Evolutionary conservation across 2,113 vertebrate species (phyloP), one percentile per base, ranked within the genome.

Genomic region (Meleagris gallopavo): DNA sequence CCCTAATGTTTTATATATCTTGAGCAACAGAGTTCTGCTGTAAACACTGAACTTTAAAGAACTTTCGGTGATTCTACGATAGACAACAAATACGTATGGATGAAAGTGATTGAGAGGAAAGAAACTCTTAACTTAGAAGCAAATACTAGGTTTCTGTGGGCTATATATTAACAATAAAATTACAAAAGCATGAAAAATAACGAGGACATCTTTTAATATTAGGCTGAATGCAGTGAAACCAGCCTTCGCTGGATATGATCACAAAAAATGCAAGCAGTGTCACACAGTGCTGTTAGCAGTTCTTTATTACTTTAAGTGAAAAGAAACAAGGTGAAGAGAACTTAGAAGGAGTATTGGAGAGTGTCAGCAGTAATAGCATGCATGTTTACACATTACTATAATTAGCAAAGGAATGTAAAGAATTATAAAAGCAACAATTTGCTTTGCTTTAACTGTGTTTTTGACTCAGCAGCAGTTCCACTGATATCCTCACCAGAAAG

Each of bases 381-480:
- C 55, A 24, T 18, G 43, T 71, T 77, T 66, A 81, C 78, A 81
- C 41, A 25, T 57, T 50, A 16, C 81, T 91, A 81, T 86, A 93
- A 91, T 95, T 87, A 94, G 88, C 70, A 86, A 58, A 77, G 90
- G 74, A 92, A 95, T 86, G 40, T 45, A 86, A 93, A 91, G 83
- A 86, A 90, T 71, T 84, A 38, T 32, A 70, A 79, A 90, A 34
- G 8, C 73, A 90, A 81, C 72, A 34, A 32, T 95, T 76, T 73
- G 20, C 81, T 89, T 80, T 76, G 67, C 13, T 88, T 85, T 70
- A 79, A 45, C 64, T 21, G 13, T 14, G 43, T 34, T 85, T 94
- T 83, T 76, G 50, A 74, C 73, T 86, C 76, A 76, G 76, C 79
- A 90, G 71, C 67, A 72, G 29, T 40, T 46, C 72, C 52, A 36